phyloP scores from a whole-genome alignment of 2,888 invertebrate species.

The Alitta virens region DNA sequence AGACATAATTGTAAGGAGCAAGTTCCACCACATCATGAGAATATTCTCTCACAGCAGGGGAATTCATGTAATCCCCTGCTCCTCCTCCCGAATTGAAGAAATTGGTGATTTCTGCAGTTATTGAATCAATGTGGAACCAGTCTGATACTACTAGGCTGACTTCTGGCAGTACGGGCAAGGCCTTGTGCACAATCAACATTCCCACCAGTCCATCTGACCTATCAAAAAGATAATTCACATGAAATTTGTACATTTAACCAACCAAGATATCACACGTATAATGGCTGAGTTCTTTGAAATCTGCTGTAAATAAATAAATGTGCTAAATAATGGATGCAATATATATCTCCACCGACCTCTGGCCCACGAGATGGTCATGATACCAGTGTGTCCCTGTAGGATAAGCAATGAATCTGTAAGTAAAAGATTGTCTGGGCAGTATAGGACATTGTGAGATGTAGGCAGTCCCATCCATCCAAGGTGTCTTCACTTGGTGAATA shows the following conservation, averaged over 20 bases:
- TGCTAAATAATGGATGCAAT: no score
- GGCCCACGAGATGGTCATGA: slow-evolving; percentile 14
- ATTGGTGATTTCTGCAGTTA: slow-evolving; percentile 1
- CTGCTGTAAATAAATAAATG: no score
- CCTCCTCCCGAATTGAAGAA: not conserved
- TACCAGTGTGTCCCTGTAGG: slow-evolving; percentile 19
- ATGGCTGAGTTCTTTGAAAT: no score
- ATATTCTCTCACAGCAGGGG: no score
- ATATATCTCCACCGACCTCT: no score
- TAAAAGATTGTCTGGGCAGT: slow-evolving; percentile 39
- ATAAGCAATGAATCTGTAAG: slow-evolving; percentile 29
- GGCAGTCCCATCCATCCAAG: slow-evolving; percentile 43
- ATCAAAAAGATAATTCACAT: slow-evolving; percentile 11
- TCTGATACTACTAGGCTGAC: slow-evolving; percentile 12
- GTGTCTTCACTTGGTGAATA: slow-evolving; percentile 37
- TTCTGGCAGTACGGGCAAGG: not conserved
- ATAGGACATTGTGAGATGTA: slow-evolving; percentile 50
- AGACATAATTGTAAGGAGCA: not conserved
- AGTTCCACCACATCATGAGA: no score
- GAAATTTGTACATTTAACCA: no score
- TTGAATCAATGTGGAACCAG: slow-evolving; percentile 13
- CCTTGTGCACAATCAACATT: slow-evolving; percentile 23
- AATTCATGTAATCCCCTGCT: not conserved
- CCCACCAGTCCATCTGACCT: slow-evolving; percentile 22
- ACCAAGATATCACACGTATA: no score